Conservation (phyloP, 30 jellyfish, hydroid and myxozoan species). For the Aurelia sp. region DNA sequence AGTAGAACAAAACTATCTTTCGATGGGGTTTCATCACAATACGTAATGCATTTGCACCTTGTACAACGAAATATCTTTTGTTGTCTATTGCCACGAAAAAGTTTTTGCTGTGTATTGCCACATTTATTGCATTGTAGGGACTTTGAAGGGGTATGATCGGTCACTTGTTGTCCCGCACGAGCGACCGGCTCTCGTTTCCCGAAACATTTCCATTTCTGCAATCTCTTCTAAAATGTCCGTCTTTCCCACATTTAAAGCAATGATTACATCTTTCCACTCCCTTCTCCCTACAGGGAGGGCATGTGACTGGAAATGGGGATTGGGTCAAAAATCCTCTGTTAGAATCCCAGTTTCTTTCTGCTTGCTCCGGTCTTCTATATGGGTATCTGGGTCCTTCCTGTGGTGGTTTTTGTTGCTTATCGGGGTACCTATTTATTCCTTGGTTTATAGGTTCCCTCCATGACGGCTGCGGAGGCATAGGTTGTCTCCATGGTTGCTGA, state of each 20-base stretch:
- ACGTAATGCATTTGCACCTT: background rate
- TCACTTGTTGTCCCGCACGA: constrained; percentile 19
- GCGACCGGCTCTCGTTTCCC: constrained; percentile 25
- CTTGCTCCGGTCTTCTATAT: no score
- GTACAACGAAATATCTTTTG: constrained; percentile 4
- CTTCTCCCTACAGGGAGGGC: background rate
- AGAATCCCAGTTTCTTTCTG: no score
- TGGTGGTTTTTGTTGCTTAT: no score
- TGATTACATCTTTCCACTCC: constrained; percentile 5
- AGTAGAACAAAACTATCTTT: no score
- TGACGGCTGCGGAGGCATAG: background rate
- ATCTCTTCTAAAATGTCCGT: constrained; percentile 19
- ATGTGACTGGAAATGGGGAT: no score
- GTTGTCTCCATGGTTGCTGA: background rate
- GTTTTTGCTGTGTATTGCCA: constrained; percentile 5
- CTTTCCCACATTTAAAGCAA: constrained; percentile 10
- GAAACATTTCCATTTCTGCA: background rate
- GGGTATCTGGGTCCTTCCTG: no score
- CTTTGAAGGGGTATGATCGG: background rate
- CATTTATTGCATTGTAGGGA: constrained; percentile 22
- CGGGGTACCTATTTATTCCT: no score
- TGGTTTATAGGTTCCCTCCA: background rate
- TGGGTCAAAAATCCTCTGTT: no score
- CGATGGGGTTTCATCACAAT: background rate
- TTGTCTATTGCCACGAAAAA: background rate